phyloP scores from a whole-genome alignment of 2,888 invertebrate species.

The Caenorhabditis virilis region DNA sequence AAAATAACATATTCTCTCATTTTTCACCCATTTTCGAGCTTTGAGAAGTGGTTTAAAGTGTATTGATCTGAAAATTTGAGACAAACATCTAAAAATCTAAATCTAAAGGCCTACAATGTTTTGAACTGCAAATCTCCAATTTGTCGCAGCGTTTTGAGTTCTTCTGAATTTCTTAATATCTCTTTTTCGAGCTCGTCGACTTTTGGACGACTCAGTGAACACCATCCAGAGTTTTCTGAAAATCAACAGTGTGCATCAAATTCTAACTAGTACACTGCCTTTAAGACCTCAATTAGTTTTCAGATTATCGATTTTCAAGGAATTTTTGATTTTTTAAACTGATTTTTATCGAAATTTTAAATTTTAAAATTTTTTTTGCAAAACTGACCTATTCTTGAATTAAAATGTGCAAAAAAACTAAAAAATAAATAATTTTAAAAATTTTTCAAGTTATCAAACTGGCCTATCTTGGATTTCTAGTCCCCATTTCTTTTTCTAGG shows the following conservation, averaged over 20 bases:
- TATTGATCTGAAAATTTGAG: slow-evolving; percentile 11
- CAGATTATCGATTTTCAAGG: too few species aligned
- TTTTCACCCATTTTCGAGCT: slow-evolving; percentile 7
- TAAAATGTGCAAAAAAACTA: too few species aligned
- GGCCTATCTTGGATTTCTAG: too few species aligned
- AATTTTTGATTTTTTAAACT: too few species aligned
- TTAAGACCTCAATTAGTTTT: too few species aligned
- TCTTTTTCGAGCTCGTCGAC: slow-evolving; percentile 12
- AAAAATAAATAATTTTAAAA: too few species aligned
- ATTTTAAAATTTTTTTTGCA: too few species aligned
- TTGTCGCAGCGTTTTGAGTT: slow-evolving; percentile 10
- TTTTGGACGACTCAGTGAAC: slow-evolving; percentile 4
- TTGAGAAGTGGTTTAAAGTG: slow-evolving; percentile 14
- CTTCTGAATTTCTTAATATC: slow-evolving; percentile 1
- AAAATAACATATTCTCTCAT: slow-evolving; percentile 9
- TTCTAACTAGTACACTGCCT: too few species aligned
- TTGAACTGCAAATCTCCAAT: slow-evolving; percentile 16
- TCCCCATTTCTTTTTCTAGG: too few species aligned
- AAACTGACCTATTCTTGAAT: too few species aligned
- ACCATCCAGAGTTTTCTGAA: slow-evolving; percentile 1
- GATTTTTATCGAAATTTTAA: too few species aligned
- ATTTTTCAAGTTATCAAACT: too few species aligned
- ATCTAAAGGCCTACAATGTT: slow-evolving; percentile 8
- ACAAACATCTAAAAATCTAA: not conserved
- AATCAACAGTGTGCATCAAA: not conserved